A percentile compares a stretch with the other conserved stretches of the same genome.
Conservation (phyloP, 2,113 vertebrate genomes). For the Anser brachyrhynchus region DNA sequence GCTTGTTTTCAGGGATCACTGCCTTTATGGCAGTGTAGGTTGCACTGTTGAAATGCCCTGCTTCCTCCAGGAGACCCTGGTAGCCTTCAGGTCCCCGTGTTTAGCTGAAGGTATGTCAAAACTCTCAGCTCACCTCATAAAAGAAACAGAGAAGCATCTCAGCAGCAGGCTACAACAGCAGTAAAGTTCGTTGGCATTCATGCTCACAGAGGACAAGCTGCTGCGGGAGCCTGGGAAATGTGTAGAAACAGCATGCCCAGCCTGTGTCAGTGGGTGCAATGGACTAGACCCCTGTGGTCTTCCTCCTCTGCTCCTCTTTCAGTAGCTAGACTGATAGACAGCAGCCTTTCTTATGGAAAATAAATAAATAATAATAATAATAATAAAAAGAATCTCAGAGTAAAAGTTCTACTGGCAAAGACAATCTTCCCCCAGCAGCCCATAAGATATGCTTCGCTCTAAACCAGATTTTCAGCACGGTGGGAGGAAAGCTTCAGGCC, state of each 20-base stretch:
- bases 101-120: background rate
- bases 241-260: background rate
- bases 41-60: background rate
- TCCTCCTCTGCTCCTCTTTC: background rate
- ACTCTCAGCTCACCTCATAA: accelerated
- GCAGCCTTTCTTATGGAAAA: background rate
- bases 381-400: background rate
- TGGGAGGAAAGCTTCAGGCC: background rate
- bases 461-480: background rate
- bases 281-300: background rate
- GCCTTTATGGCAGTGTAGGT: background rate
- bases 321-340: background rate
- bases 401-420: background rate
- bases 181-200: background rate
- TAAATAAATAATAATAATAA: background rate
- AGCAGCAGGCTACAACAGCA: background rate
- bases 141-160: background rate
- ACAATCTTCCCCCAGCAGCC: background rate
- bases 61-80: background rate
- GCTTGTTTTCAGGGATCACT: background rate
- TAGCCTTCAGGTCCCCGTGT: background rate
- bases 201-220: background rate
- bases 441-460: background rate
- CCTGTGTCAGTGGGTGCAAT: background rate
- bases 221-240: background rate